Evolutionary conservation across 2,797 vertebrate genomes (phyloP).

Genomic region (Pangasius mekongensis): DNA sequence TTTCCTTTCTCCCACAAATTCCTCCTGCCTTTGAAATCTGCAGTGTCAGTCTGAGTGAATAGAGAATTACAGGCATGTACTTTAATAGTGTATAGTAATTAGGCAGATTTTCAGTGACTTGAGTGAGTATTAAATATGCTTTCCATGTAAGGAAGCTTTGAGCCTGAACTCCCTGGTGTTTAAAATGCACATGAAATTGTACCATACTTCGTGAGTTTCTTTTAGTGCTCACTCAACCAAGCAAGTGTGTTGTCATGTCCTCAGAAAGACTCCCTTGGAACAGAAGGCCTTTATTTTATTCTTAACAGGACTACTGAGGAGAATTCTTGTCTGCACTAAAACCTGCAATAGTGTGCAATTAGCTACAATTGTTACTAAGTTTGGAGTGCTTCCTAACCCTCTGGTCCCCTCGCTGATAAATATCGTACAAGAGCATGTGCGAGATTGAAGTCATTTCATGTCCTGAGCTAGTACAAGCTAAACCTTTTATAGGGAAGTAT

Average conservation of each 20-base stretch:
- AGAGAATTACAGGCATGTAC: constrained; percentile 2
- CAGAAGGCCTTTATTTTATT: constrained; percentile 31
- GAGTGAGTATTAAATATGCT: neutral
- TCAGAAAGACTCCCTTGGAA: constrained; percentile 18
- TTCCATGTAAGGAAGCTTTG: neutral
- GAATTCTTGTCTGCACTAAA: constrained; percentile 15
- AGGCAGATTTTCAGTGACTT: neutral
- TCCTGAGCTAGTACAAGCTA: constrained; percentile 35
- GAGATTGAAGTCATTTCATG: constrained; percentile 36
- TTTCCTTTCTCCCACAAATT: neutral
- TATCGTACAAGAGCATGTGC: constrained; percentile 37
- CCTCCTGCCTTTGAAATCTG: neutral
- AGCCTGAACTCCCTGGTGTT: neutral
- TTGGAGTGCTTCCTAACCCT: constrained; percentile 2
- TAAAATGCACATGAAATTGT: neutral
- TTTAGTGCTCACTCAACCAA: neutral
- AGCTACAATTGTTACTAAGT: constrained; percentile 40
- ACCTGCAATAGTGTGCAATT: constrained; percentile 17
- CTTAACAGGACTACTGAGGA: constrained; percentile 26
- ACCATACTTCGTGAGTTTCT: neutral
- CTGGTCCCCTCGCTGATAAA: constrained; percentile 12
- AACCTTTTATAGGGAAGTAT: constrained; percentile 52
- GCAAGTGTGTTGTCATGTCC: constrained; percentile 17
- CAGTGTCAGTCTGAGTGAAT: neutral
- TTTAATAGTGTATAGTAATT: neutral